These are phyloP conservation scores for Abrostola triplasia DNA, from an alignment of 2,888 invertebrate genomes.

Conservation along the genomic window DNA sequence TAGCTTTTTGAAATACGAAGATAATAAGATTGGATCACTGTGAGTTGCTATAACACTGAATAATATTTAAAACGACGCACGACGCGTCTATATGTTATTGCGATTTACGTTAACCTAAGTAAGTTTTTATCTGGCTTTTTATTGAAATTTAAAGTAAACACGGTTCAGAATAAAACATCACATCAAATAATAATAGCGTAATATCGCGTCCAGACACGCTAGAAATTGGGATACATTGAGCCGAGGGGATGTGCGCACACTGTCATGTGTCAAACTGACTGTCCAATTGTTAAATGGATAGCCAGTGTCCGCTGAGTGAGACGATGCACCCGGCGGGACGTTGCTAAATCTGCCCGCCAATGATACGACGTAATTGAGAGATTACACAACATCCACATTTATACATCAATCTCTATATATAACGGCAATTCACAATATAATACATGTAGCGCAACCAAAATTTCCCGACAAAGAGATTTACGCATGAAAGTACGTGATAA, in stretches of 20 bases:
- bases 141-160: neutral
- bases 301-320: slow-evolving; percentile 66
- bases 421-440: slow-evolving; percentile 10
- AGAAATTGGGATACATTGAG: slow-evolving; percentile 51
- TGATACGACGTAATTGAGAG: slow-evolving; percentile 64
- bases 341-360: slow-evolving; percentile 63
- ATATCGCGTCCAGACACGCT: slow-evolving; percentile 34
- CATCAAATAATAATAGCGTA: slow-evolving; percentile 28
- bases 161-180: neutral
- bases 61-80: too few species aligned
- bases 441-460: slow-evolving; percentile 7
- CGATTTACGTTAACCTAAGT: too few species aligned
- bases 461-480: slow-evolving; percentile 41
- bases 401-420: neutral
- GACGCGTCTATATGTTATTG: too few species aligned
- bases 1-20: too few species aligned
- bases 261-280: slow-evolving; percentile 75
- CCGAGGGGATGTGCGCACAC: slow-evolving; percentile 55
- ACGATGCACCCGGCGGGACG: slow-evolving; percentile 67
- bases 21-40: too few species aligned
- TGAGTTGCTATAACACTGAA: too few species aligned
- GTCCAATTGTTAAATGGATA: slow-evolving; percentile 74
- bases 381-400: slow-evolving; percentile 40
- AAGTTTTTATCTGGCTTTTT: neutral
- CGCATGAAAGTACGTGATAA: slow-evolving; percentile 42